A percentile compares a stretch with the other conserved stretches of the same genome.
These are phyloP conservation scores for Leptopilina drosophilae DNA, from an alignment of 2,888 invertebrate genomes.

Conservation along the genomic window DNA sequence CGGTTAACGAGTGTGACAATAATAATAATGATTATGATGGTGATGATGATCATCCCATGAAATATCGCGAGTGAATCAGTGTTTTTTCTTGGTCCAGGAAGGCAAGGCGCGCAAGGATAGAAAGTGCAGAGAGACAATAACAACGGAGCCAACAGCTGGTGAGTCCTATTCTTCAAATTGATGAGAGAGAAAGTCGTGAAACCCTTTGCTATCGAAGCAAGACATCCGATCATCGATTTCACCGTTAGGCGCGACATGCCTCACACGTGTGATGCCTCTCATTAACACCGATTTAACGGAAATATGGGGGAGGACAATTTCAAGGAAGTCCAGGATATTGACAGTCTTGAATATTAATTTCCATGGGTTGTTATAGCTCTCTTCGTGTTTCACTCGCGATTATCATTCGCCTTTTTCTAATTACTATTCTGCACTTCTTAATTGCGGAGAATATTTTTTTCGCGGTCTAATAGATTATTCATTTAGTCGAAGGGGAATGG, in stretches of 20 bases:
- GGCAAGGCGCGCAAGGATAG: conserved; percentile 9
- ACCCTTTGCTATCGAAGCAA: conserved; percentile 39
- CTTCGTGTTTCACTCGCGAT: too few species aligned
- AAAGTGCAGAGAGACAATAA: conserved; percentile 48
- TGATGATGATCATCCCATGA: neutral
- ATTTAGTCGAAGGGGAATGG: too few species aligned
- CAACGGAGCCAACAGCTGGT: conserved; percentile 55
- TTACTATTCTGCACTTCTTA: too few species aligned
- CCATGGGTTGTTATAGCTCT: too few species aligned
- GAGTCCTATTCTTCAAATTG: conserved; percentile 46
- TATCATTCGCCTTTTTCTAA: too few species aligned
- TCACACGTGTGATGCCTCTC: conserved; percentile 31
- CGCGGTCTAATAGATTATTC: too few species aligned
- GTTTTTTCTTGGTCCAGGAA: conserved; percentile 16
- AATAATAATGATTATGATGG: neutral
- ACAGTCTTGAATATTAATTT: conserved; percentile 10
- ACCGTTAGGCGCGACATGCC: conserved; percentile 22
- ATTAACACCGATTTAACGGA: conserved; percentile 38
- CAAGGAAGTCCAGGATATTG: conserved; percentile 16
- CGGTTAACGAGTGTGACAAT: neutral
- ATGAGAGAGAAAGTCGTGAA: conserved; percentile 39
- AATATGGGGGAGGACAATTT: conserved; percentile 16
- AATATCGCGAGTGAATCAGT: conserved; percentile 23
- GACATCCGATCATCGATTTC: conserved; percentile 34
- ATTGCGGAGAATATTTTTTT: too few species aligned